These are phyloP conservation scores for Drepana falcataria DNA, from an alignment of 2,888 invertebrate genomes.

Conservation along the genomic window DNA sequence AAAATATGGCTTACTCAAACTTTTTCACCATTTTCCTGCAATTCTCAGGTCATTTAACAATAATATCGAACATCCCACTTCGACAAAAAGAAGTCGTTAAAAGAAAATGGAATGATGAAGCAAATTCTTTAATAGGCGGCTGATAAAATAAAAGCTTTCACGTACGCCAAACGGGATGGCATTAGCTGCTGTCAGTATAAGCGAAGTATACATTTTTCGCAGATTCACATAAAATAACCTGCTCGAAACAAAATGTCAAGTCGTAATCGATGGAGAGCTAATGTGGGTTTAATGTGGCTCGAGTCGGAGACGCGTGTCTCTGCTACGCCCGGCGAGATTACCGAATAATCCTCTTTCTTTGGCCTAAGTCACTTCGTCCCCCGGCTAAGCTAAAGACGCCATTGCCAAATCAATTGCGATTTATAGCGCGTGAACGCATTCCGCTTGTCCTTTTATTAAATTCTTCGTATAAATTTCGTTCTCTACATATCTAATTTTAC, in stretches of 20 bases:
- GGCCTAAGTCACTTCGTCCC: slow-evolving; percentile 51
- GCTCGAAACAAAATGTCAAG: slow-evolving; percentile 44
- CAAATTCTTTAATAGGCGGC: slow-evolving; percentile 1
- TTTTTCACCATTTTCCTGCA: not conserved
- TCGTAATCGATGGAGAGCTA: slow-evolving; percentile 62
- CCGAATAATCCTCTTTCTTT: slow-evolving; percentile 62
- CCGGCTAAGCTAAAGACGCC: slow-evolving; percentile 36
- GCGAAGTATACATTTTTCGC: slow-evolving; percentile 14
- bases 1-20: not conserved
- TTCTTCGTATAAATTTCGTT: not conserved
- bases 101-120: not conserved
- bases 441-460: not conserved
- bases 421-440: slow-evolving; percentile 29
- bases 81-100: slow-evolving; percentile 1
- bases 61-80: not conserved
- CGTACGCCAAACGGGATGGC: not conserved
- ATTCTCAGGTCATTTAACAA: not conserved
- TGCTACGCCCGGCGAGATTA: slow-evolving; percentile 60
- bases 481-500: not conserved
- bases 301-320: slow-evolving; percentile 57
- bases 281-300: slow-evolving; percentile 66
- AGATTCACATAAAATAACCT: slow-evolving; percentile 31
- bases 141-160: slow-evolving; percentile 3
- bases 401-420: slow-evolving; percentile 48
- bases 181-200: slow-evolving; percentile 4